Conservation (phyloP, 2,888 invertebrate genomes). For the Spialia ferax region DNA sequence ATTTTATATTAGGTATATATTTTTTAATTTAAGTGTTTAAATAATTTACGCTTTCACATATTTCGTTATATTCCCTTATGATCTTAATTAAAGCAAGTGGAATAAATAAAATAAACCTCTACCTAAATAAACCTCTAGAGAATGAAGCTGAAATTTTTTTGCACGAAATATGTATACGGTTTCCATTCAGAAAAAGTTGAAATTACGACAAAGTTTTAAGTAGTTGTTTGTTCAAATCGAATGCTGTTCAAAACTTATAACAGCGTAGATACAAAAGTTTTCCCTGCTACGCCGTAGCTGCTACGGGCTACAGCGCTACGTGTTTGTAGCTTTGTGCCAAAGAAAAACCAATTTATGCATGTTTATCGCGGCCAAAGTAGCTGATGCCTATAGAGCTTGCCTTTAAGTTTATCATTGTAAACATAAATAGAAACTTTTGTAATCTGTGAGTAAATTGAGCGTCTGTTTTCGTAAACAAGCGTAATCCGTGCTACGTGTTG, state of each 20-base stretch:
- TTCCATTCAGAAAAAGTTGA: not conserved
- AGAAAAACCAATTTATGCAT: conserved; percentile 17
- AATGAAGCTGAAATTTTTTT: not conserved
- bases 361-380: conserved; percentile 7
- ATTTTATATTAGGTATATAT: too few relatives aligned
- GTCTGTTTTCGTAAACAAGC: conserved; percentile 38
- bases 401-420: conserved; percentile 32
- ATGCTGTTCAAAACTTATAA: conserved; percentile 7
- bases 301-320: conserved; percentile 12
- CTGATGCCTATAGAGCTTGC: conserved; percentile 7
- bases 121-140: too few relatives aligned
- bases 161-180: not conserved
- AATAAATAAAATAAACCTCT: too few relatives aligned
- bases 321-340: not conserved
- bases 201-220: not conserved
- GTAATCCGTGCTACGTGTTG: conserved; percentile 37
- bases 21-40: too few relatives aligned
- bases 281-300: conserved; percentile 11
- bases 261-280: conserved; percentile 18
- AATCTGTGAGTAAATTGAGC: conserved; percentile 36
- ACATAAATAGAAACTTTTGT: conserved; percentile 38
- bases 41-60: too few relatives aligned
- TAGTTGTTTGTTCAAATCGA: conserved; percentile 7
- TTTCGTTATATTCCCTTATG: too few relatives aligned
- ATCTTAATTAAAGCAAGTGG: too few relatives aligned